Conservation (phyloP, 2,888 invertebrate species). For the Nemotelus pantherinus region DNA sequence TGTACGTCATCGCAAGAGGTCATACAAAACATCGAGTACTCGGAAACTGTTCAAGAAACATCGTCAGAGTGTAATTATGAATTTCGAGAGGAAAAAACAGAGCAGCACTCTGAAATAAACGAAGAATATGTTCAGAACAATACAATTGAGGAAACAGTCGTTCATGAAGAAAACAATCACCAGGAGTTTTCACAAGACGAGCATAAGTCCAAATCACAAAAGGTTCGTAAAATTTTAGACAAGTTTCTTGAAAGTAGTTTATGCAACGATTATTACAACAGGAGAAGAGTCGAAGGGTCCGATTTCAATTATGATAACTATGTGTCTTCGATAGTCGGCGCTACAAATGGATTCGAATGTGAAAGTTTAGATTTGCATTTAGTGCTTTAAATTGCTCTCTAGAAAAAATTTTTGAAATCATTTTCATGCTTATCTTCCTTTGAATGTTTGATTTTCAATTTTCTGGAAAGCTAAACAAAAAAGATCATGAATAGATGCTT, state of each 20-base stretch:
- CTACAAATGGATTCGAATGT: too few species aligned
- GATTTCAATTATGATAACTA: conserved; percentile 36
- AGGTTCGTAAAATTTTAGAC: conserved; percentile 23
- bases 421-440: too few species aligned
- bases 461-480: too few species aligned
- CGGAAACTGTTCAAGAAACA: background rate
- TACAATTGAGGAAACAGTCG: background rate
- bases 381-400: too few species aligned
- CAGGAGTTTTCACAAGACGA: conserved; percentile 8
- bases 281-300: conserved; percentile 57
- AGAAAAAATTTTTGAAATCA: too few species aligned
- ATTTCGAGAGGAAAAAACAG: background rate
- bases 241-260: conserved; percentile 9
- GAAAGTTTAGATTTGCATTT: too few species aligned
- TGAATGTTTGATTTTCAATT: too few species aligned
- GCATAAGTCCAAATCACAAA: conserved; percentile 16
- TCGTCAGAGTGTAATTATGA: background rate
- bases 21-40: background rate
- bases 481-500: too few species aligned
- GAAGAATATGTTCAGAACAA: conserved; percentile 4
- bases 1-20: too few species aligned
- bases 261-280: conserved; percentile 55
- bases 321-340: too few species aligned
- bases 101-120: background rate
- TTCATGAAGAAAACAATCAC: conserved; percentile 4